Evolutionary conservation across 2,113 vertebrate genomes (phyloP).

Genomic region (Pedionomus torquatus): DNA sequence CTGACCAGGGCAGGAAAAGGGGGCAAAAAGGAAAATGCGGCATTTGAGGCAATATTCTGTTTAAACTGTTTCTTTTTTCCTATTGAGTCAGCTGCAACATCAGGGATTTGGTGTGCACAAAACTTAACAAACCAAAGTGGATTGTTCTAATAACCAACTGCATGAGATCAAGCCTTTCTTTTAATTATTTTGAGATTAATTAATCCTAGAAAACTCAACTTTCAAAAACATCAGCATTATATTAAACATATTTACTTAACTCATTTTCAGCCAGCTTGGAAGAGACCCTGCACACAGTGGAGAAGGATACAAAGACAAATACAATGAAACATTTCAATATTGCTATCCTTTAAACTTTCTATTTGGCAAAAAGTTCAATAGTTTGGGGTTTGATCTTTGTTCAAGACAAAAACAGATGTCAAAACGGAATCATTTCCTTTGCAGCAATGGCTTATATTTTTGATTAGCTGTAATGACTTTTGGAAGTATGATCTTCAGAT

Average conservation of each 20-base stretch:
- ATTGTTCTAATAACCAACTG: background rate
- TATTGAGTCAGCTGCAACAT: background rate
- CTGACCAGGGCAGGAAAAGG: rapidly evolving
- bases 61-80: background rate
- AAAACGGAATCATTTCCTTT: background rate
- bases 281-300: background rate
- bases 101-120: background rate
- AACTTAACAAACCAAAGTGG: background rate
- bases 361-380: background rate
- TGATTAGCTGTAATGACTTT: background rate
- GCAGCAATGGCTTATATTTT: background rate
- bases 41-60: background rate
- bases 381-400: background rate
- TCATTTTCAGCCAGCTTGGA: background rate
- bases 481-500: background rate
- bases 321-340: background rate
- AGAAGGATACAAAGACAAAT: background rate
- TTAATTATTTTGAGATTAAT: background rate
- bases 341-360: background rate
- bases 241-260: background rate
- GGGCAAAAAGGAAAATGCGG: background rate
- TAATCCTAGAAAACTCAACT: background rate
- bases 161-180: background rate
- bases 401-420: background rate
- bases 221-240: background rate